Percentiles rank a stretch among this genome's conserved stretches.
Evolutionary conservation across 2,797 vertebrate species (phyloP).

Genomic region (Gadopsis marmoratus): DNA sequence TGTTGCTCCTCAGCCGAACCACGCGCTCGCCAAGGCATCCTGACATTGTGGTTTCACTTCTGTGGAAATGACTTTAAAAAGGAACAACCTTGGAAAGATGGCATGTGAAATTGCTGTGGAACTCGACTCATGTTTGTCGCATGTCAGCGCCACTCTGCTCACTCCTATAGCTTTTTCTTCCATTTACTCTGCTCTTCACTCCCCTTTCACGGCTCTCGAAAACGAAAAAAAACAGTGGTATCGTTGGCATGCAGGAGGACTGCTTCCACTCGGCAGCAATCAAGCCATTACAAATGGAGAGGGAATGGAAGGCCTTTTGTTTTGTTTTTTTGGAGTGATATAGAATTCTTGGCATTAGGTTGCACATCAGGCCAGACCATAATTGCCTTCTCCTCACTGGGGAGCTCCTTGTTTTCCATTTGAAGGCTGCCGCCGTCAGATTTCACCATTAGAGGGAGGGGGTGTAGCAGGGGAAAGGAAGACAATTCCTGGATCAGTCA

Average conservation of each 20-base stretch:
- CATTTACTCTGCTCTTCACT: conserved; percentile 27
- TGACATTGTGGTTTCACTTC: conserved; percentile 20
- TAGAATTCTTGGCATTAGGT: conserved; percentile 71
- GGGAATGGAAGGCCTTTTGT: conserved; percentile 48
- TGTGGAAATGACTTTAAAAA: conserved; percentile 31
- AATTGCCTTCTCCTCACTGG: conserved; percentile 73
- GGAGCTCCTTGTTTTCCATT: conserved; percentile 77
- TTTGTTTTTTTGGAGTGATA: conserved; percentile 46
- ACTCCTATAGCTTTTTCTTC: conserved; percentile 10
- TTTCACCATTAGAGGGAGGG: conserved; percentile 65
- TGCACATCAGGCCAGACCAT: conserved; percentile 70
- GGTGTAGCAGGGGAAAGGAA: conserved; percentile 38
- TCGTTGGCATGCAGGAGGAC: conserved; percentile 58
- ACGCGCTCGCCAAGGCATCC: conserved; percentile 19
- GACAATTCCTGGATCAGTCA: conserved; percentile 68
- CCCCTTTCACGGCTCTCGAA: conserved; percentile 22
- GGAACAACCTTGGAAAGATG: conserved; percentile 48
- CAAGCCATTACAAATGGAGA: conserved; percentile 50
- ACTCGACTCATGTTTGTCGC: conserved; percentile 39
- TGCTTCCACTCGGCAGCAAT: conserved; percentile 48
- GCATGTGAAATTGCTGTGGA: conserved; percentile 56
- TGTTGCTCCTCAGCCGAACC: conserved; percentile 3
- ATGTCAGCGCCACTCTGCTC: conserved; percentile 31
- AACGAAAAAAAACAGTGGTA: conserved; percentile 22
- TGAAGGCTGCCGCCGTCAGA: conserved; percentile 74